Evolutionary conservation across 2,113 vertebrate genomes (phyloP), one percentile per base, ranked within the genome.

Genomic region (Triplophysa siluroides): DNA sequence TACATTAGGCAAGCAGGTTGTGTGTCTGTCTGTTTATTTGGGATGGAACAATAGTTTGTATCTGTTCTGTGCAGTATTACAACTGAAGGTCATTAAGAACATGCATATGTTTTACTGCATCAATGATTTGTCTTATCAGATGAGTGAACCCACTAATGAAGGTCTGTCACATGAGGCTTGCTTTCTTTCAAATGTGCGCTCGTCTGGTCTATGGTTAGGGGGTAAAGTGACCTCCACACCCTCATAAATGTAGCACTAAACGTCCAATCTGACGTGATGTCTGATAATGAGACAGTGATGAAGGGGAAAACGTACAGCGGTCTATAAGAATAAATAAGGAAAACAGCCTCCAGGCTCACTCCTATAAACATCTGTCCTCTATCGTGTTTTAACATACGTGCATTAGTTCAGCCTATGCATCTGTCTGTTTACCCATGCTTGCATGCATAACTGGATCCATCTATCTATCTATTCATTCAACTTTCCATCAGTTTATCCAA

Each of bases 201-300:
- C 69, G 52, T 4, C 50, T 14, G 47, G 21, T 76, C 52, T 81
- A 47, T 66, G 65, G 5, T 38, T 7, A 38, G 33, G 33, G 5
- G 29, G 29, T 68, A 67, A 70, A n/a, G 65, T 81, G 71, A 81
- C 73, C 80, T 79, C 83, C 71, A 29, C 58, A 79, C 26, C 29
- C 77, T 45, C 60, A 66, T 76, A 80, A 81, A 78, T 8, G 52
- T 58, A 60, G 67, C 9, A 29, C 58, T 71, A 52, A 61, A 78
- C 18, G 52, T 76, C 29, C 63, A 63, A 21, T 38, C 54, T 76
- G 33, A 60, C 12, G 23, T 66, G 63, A 66, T 67, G 24, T 76
- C 58, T 66, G 74, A 74, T 84, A 58, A 84, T 68, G 68, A 78
- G 68, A 60, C 68, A 81, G 33, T 81, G 82, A 83, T 83, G 78